Base-by-base conservation (phyloP, 2,888 invertebrate genomes). In the Drosophila stalkeri region DNA sequence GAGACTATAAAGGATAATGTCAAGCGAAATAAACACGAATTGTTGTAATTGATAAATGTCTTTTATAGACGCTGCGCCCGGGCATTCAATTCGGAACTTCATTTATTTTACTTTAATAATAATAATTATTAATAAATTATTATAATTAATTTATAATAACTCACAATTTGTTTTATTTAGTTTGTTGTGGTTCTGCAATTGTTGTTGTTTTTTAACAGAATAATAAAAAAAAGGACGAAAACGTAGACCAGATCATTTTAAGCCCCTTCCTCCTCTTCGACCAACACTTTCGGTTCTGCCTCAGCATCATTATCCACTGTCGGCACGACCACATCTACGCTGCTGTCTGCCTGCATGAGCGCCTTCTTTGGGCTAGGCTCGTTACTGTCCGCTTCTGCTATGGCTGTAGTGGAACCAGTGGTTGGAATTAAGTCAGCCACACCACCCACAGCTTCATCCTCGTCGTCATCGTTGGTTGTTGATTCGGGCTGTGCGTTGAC, bases 291-390 rank as follows among this genome's bases (percentile, higher is more conserved):
- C 64, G 81, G 79, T 20, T 90, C 82, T 46, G 67, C 71, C n/a
- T 65, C 67, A 9, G 59, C 69, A 46, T 55, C 65, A 3, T 33
- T 49, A 23, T 47, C 52, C 31, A 64, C 47, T 16, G 41, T 44
- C 43, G 68, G 27, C 56, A 69, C 78, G 2, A 62, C 66, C 12
- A 72, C 72, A 66, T 86, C 90, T 16, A 69, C 82, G 54, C 80
- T 80, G 73, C 81, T 81, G 41, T 90, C 91, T 23, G 80, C 86
- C 46, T 77, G 75, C 64, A 89, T 64, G 23, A 89, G 56, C 20
- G 89, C 56, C 80, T 92, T 93, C 67, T 93, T 92, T 59, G 91
- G 90, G 72, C 92, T 92, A 54, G 92, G 92, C 73, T 92, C 92
- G 35, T 77, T 74, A 63, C 82, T 89, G 27, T 85, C 90, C 12